Percentiles rank a stretch among this genome's conserved stretches.
These are phyloP conservation scores for Thereva nobilitata DNA, from an alignment of 2,888 invertebrate species.

Conservation along the genomic window DNA sequence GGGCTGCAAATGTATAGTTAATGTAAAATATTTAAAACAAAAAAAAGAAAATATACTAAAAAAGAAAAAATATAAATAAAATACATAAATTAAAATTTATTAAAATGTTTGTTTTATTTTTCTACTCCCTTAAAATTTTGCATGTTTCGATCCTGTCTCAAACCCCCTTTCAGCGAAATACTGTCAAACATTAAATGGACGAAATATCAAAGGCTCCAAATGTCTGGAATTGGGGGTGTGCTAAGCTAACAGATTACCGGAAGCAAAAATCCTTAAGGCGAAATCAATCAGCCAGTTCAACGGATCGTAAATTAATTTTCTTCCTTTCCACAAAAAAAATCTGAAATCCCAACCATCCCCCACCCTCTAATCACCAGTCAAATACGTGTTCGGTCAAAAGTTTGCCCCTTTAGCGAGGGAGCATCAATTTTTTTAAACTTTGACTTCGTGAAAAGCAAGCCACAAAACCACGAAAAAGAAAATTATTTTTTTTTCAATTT, in stretches of 20 bases:
- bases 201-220: too few species aligned
- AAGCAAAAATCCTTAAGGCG: background rate
- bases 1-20: slow-evolving; percentile 31
- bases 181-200: too few species aligned
- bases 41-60: slow-evolving; percentile 19
- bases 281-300: slow-evolving; percentile 33
- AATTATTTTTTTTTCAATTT: slow-evolving; percentile 35
- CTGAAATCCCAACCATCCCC: slow-evolving; percentile 25
- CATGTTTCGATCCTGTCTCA: too few species aligned
- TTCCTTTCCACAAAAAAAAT: slow-evolving; percentile 2
- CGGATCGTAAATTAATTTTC: slow-evolving; percentile 36
- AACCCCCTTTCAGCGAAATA: too few species aligned
- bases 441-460: slow-evolving; percentile 3
- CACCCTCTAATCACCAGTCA: background rate
- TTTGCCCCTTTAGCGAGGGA: background rate
- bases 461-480: slow-evolving; percentile 15
- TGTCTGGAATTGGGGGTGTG: too few species aligned
- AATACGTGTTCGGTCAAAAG: too few species aligned
- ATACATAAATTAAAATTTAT: slow-evolving; percentile 24
- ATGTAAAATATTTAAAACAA: slow-evolving; percentile 27
- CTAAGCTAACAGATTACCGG: too few species aligned
- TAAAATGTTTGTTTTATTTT: slow-evolving; percentile 23
- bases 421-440: slow-evolving; percentile 33
- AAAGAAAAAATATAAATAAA: slow-evolving; percentile 22
- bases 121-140: too few species aligned